Conservation (phyloP, 1,140 invertebrate species). For the Cardiocondyla obscurior region DNA sequence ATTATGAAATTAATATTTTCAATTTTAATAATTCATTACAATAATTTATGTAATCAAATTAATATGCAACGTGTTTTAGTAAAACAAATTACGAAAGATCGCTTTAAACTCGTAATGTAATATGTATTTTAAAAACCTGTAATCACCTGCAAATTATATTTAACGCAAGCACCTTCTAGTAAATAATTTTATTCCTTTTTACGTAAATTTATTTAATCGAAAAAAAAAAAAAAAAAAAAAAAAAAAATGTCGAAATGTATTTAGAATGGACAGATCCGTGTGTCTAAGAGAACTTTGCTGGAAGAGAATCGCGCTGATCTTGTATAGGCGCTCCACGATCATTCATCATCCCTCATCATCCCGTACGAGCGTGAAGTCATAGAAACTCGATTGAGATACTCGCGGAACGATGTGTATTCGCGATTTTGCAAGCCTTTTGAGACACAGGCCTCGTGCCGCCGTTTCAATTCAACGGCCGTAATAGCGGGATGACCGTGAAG, state of each 20-base stretch:
- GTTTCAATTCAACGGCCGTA: not conserved
- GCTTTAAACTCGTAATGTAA: not conserved
- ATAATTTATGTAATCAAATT: not conserved
- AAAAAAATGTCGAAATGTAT: not conserved
- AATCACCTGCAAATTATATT: too few relatives aligned
- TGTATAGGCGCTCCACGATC: constrained; percentile 69
- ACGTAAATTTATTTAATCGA: not conserved
- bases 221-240: too few relatives aligned
- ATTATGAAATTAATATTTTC: not conserved
- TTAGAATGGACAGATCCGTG: not conserved
- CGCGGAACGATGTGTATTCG: constrained; percentile 11
- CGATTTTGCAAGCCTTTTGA: not conserved
- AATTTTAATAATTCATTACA: not conserved
- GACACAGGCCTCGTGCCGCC: not conserved
- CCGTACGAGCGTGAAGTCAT: constrained; percentile 71
- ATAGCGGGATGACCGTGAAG: constrained; percentile 70
- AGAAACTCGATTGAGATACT: constrained; percentile 70
- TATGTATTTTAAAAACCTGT: too few relatives aligned
- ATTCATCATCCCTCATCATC: constrained; percentile 73
- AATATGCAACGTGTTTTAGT: not conserved
- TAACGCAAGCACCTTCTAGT: too few relatives aligned
- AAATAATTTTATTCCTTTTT: too few relatives aligned
- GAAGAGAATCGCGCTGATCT: constrained; percentile 32
- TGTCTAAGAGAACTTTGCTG: constrained; percentile 9
- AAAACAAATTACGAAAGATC: not conserved